phyloP scores from a whole-genome alignment of 2,797 vertebrate genomes.

The Falco novaeseelandiae region DNA sequence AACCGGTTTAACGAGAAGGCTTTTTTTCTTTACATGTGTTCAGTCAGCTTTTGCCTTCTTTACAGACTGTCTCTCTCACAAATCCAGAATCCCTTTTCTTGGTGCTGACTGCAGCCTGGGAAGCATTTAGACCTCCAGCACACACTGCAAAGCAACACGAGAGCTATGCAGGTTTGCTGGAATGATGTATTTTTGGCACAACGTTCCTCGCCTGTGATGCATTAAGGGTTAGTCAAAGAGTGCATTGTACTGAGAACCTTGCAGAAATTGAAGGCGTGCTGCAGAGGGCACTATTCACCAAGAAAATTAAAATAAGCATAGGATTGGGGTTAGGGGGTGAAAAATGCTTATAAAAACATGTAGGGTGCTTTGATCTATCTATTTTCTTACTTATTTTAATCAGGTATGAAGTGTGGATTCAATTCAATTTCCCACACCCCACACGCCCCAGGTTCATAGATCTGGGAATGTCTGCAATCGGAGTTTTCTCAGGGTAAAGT shows the following conservation, averaged over 20 bases:
- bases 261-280: slow-evolving; percentile 5
- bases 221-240: not conserved
- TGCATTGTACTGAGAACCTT: not conserved
- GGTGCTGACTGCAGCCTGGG: not conserved
- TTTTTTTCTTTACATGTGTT: not conserved
- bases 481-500: not conserved
- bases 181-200: not conserved
- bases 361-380: not conserved
- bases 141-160: not conserved
- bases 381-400: not conserved
- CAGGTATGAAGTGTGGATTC: not conserved
- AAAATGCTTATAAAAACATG: not conserved
- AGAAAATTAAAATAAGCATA: slow-evolving; percentile 1
- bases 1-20: not conserved
- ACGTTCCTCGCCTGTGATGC: not conserved
- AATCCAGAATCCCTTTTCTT: not conserved
- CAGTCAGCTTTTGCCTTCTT: not conserved
- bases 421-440: not conserved
- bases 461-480: not conserved
- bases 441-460: not conserved
- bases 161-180: not conserved
- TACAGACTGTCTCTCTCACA: not conserved
- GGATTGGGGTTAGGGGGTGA: not conserved
- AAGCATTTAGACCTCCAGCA: not conserved
- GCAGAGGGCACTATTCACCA: slow-evolving; percentile 75